Evolutionary conservation across 2,113 vertebrate genomes (phyloP), one percentile per base, ranked within the genome.

Genomic region (Perca fluviatilis): DNA sequence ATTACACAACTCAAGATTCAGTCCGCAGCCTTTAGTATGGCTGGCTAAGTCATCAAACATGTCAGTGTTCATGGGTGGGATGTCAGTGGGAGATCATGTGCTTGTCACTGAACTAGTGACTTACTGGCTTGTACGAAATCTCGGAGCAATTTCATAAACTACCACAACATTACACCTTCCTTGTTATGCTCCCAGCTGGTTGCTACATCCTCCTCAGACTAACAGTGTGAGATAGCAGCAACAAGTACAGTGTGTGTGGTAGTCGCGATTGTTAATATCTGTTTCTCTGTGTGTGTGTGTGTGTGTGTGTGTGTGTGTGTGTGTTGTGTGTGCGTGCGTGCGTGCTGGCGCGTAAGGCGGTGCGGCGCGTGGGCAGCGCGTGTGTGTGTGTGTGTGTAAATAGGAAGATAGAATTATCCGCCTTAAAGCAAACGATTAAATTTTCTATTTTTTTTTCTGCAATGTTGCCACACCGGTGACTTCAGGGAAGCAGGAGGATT

Each of bases 141-240:
- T 53, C 19, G 13, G 51, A 58, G 43, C 62, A 30, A 51, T 64
- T 83, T 74, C 40, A 79, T 64, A 15, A 74, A 67, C 56, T 30
- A n/a, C 25, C 6, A 18, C 14, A 27, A 9, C 46, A 71, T 71
- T 7, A 23, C 62, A 68, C n/a, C 19, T 10, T 72, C 43, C 25
- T 64, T 1, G 30, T 40, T 30, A 40, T 36, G 68, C 54, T 47
- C 69, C 36, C 36, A 70, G 27, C 25, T 63, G 49, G 40, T 62
- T 33, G 46, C 46, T 53, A 36, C 19, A 16, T 21, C 30, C 40
- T 57, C 65, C 18, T 68, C 36, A 79, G 47, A 49, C 6, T 5
- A 25, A 13, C 36, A 25, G 56, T 1, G 6, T 46, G 36, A 53
- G 16, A 53, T 71, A 36, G 68, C 68, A 74, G 68, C 33, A 60